Conservation (phyloP, 2,888 invertebrate genomes). For the Cephonodes hylas region DNA sequence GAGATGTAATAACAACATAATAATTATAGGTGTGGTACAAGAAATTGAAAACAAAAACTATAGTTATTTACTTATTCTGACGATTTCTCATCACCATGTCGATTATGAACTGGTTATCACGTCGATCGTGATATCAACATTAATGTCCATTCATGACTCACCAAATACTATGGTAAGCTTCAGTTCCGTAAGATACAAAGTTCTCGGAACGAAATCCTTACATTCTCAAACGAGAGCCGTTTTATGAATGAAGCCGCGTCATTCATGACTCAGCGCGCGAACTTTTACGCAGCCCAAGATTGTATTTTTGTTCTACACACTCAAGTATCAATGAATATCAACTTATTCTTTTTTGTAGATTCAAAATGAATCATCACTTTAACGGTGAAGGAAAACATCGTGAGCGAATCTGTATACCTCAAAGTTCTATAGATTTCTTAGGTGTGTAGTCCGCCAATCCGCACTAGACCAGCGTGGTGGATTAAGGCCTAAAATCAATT, state of each 20-base stretch:
- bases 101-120: too few species aligned
- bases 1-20: too few species aligned
- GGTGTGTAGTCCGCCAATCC: too few species aligned
- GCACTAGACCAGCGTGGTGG: too few species aligned
- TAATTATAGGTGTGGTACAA: too few species aligned
- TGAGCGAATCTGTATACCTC: too few species aligned
- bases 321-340: neutral
- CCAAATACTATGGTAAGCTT: constrained; percentile 9
- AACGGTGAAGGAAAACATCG: neutral
- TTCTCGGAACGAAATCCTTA: constrained; percentile 40
- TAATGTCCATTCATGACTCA: constrained; percentile 6
- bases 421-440: too few species aligned
- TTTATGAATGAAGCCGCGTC: constrained; percentile 47
- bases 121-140: neutral
- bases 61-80: too few species aligned
- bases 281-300: constrained; percentile 27
- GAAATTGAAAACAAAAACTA: too few species aligned
- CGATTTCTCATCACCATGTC: too few species aligned
- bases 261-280: constrained; percentile 32
- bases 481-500: too few species aligned
- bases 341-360: neutral
- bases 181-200: constrained; percentile 33
- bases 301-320: constrained; percentile 7
- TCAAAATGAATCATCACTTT: neutral
- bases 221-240: constrained; percentile 29